Evolutionary conservation across 2,888 invertebrate genomes (phyloP), one percentile per base, ranked within the genome.

Genomic region (Scaptomyza tumidula): DNA sequence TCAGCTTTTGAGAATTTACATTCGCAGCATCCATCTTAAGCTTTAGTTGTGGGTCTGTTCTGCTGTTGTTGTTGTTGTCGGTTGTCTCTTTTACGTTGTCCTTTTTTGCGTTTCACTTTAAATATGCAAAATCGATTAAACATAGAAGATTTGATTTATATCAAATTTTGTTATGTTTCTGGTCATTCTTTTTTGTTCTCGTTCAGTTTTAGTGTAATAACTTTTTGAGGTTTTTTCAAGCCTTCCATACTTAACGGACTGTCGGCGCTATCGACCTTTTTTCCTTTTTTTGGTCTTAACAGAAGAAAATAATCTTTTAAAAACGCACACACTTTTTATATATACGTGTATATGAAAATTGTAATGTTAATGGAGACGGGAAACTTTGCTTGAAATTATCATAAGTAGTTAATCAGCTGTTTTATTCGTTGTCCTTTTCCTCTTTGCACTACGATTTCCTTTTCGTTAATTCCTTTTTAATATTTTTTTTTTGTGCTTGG

Each of bases 141-240:
- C n/a, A 37, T 6, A 4, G 14, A 5, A 11, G 27, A 19, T n/a
- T 13, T 27, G 37, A 16, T 45, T 44, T 16, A 19, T n/a, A 45
- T 63, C 37, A 56, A 59, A 75, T 55, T 48, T 35, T 58, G 75
- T 75, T 75, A 59, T 58, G 44, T 58, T 59, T 55, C 37, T 29
- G 27, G 46, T 48, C 52, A 16, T 53, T 39, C 55, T 44, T 55
- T 48, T 54, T 52, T 11, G n/a, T 14, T 41, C 50, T 39, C 55
- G 24, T 31, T 52, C 41, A 16, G 13, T 49, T 31, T 60, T 46
- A 4, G 3, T 13, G 1, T 6, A 35, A 14, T 37, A 37, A 2
- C n/a, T 37, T 37, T 6, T n/a, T 6, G n/a, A n/a, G 6, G n/a
- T 1, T 37, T 35, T 13, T 37, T 10, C 10, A 5, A 39, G 39